These are phyloP conservation scores for Amiota minor DNA, from an alignment of 2,888 invertebrate species.

Conservation along the genomic window DNA sequence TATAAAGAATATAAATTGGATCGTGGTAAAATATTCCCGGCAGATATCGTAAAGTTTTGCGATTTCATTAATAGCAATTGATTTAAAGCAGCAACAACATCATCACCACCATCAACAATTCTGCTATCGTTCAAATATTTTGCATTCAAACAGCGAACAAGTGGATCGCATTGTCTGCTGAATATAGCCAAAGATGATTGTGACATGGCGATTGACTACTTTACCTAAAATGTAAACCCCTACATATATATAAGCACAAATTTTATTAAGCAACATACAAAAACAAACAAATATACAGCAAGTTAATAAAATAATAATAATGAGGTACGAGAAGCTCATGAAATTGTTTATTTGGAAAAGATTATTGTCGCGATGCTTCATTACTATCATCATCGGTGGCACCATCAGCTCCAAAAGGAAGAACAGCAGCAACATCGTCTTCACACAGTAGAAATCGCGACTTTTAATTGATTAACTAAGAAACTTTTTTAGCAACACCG, in stretches of 20 bases:
- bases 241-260: constrained; percentile 62
- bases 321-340: constrained; percentile 63
- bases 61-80: constrained; percentile 59
- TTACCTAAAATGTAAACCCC: constrained; percentile 70
- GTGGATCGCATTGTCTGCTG: constrained; percentile 65
- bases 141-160: constrained; percentile 54
- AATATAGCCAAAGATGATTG: constrained; percentile 51
- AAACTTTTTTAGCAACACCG: not conserved
- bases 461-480: constrained; percentile 46
- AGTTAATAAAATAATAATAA: too few relatives aligned
- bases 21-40: constrained; percentile 60
- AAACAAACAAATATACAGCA: constrained; percentile 56
- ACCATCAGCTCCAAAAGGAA: too few relatives aligned
- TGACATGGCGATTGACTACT: constrained; percentile 70
- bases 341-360: constrained; percentile 66
- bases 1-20: constrained; percentile 63
- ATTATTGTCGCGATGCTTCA: constrained; percentile 56
- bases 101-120: constrained; percentile 24
- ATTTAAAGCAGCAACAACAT: constrained; percentile 41
- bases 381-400: not conserved
- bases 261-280: constrained; percentile 67
- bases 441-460: constrained; percentile 25
- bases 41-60: constrained; percentile 52
- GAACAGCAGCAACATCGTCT: constrained; percentile 23
- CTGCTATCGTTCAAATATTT: constrained; percentile 21